Percentiles rank a stretch among this genome's conserved stretches.
These are phyloP conservation scores for Phyllotreta cruciferae DNA, from an alignment of 2,888 invertebrate genomes.

Conservation along the genomic window DNA sequence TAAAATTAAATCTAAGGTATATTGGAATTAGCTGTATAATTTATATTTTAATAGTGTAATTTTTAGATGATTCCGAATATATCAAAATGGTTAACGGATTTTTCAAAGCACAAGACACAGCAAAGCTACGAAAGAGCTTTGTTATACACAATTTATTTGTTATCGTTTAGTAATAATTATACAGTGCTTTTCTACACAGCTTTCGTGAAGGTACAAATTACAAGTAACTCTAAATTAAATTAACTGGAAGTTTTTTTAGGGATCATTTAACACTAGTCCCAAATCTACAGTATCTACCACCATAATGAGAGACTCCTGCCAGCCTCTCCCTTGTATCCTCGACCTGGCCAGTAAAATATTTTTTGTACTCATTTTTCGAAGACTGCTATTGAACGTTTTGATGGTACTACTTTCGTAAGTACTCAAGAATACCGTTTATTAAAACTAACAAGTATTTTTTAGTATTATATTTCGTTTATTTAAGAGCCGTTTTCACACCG, in stretches of 20 bases:
- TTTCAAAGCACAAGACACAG: conserved; percentile 56
- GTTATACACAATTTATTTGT: conserved; percentile 53
- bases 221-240: neutral
- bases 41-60: neutral
- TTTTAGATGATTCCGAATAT: conserved; percentile 49
- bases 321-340: conserved; percentile 64
- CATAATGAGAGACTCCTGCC: conserved; percentile 55
- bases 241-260: conserved; percentile 7
- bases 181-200: conserved; percentile 53
- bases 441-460: too few species aligned
- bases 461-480: too few species aligned
- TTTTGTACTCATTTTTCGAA: conserved; percentile 66
- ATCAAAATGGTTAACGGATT: conserved; percentile 51
- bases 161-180: conserved; percentile 54
- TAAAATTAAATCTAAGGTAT: conserved; percentile 4
- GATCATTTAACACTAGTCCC: conserved; percentile 6
- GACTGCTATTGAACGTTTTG: conserved; percentile 62
- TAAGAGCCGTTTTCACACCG: too few species aligned
- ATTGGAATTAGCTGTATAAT: neutral
- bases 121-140: conserved; percentile 53
- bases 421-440: too few species aligned
- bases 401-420: conserved; percentile 64
- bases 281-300: neutral
- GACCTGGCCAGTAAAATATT: conserved; percentile 65
- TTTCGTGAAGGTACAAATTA: conserved; percentile 51